Conservation (phyloP, 1,140 invertebrate species). For the Lerema accius region DNA sequence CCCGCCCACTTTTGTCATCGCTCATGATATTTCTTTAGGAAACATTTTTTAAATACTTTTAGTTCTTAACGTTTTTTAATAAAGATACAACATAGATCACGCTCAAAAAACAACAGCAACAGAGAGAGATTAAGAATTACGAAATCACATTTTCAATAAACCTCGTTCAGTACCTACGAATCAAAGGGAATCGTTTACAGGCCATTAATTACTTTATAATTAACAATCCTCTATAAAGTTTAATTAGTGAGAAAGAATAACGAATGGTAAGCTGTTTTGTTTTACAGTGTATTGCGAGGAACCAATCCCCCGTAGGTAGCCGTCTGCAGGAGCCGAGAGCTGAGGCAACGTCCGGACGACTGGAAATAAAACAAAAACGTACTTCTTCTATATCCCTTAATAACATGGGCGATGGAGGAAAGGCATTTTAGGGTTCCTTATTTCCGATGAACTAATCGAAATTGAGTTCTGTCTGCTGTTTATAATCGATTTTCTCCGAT, state of each 20-base stretch:
- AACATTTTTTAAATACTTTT: no score
- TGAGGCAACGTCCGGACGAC: conserved; percentile 25
- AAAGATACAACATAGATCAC: no score
- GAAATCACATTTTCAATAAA: no score
- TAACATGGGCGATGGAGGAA: conserved; percentile 19
- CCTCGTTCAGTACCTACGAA: no score
- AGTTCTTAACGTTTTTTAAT: no score
- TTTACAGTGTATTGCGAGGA: conserved; percentile 21
- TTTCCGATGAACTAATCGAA: neutral
- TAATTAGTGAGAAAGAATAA: conserved; percentile 17
- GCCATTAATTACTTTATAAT: neutral
- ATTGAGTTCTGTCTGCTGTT: no score
- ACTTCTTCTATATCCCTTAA: conserved; percentile 26
- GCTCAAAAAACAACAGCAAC: no score
- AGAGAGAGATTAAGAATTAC: no score
- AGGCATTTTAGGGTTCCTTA: conserved; percentile 1
- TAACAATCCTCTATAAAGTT: neutral
- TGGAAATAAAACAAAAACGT: conserved; percentile 17
- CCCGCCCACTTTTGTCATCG: no score
- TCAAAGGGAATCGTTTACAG: neutral
- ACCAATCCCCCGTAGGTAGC: conserved; percentile 19
- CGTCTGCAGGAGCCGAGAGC: conserved; percentile 13
- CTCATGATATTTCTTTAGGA: no score
- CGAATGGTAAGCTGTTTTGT: conserved; percentile 12
- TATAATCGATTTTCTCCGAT: no score